phyloP scores from a whole-genome alignment of 2,888 invertebrate species.

The Nymphalis c-album region DNA sequence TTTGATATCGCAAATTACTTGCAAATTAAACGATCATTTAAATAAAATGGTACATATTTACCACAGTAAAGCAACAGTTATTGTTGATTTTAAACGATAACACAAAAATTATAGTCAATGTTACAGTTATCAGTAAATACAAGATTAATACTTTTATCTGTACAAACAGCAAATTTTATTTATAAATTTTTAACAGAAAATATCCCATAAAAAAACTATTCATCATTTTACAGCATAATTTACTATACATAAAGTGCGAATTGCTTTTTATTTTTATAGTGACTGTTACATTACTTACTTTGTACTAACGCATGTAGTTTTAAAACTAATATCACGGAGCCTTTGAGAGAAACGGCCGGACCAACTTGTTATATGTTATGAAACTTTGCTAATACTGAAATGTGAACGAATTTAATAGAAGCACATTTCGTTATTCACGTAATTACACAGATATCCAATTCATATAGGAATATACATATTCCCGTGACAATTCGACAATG shows the following conservation, averaged over 20 bases:
- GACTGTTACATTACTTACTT: too few relatives aligned
- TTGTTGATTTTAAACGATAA: not conserved
- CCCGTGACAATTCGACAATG: conserved; percentile 13
- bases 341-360: too few relatives aligned
- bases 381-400: not conserved
- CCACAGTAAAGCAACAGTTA: not conserved
- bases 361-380: not conserved
- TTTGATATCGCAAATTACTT: conserved; percentile 42
- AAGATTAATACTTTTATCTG: too few relatives aligned
- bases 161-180: too few relatives aligned
- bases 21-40: not conserved
- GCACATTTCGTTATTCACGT: not conserved
- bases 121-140: not conserved
- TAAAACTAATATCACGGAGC: too few relatives aligned
- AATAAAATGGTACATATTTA: not conserved
- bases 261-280: too few relatives aligned
- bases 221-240: too few relatives aligned
- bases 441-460: not conserved
- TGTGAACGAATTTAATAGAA: not conserved
- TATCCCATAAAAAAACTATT: too few relatives aligned
- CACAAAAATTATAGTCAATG: not conserved
- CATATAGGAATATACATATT: conserved; percentile 12
- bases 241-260: too few relatives aligned
- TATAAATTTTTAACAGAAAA: too few relatives aligned
- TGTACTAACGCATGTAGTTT: too few relatives aligned